Evolutionary conservation across 2,113 vertebrate genomes (phyloP).

Genomic region (Cryptotis parvus): DNA sequence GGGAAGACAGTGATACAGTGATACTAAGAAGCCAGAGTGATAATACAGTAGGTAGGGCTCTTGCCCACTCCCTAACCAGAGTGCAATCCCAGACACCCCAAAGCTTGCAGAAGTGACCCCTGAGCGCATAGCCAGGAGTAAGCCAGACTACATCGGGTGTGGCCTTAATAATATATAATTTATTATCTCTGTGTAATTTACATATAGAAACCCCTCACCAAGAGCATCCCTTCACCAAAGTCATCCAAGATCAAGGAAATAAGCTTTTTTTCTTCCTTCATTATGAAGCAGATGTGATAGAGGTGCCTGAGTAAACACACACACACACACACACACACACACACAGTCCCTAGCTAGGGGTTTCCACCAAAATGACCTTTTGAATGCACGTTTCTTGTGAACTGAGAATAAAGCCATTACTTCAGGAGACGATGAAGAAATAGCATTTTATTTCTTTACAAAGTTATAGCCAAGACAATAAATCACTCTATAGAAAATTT

Average conservation of each 20-base stretch:
- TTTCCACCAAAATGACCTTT: not conserved
- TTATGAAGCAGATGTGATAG: not conserved
- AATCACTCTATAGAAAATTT: constrained; percentile 83
- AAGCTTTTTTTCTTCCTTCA: not conserved
- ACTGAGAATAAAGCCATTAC: constrained; percentile 71
- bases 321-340: too few species aligned
- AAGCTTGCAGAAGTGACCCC: too few species aligned
- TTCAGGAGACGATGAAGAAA: constrained; percentile 79
- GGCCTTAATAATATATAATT: too few species aligned
- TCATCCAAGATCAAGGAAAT: not conserved
- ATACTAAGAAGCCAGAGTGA: too few species aligned
- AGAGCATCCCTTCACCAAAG: too few species aligned
- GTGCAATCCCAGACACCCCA: too few species aligned
- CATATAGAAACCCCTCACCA: not conserved
- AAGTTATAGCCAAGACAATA: constrained; percentile 83
- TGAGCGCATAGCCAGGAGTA: too few species aligned
- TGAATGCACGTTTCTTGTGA: accelerated
- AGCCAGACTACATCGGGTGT: too few species aligned
- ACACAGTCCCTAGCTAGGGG: not conserved
- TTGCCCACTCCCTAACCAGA: too few species aligned
- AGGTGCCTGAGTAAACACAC: not conserved
- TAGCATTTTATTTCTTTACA: constrained; percentile 84
- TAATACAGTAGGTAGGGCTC: too few species aligned
- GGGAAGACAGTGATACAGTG: too few species aligned
- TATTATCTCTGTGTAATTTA: not conserved